Evolutionary conservation across 2,888 invertebrate species (phyloP).

Genomic region (Aphodius sticticus): DNA sequence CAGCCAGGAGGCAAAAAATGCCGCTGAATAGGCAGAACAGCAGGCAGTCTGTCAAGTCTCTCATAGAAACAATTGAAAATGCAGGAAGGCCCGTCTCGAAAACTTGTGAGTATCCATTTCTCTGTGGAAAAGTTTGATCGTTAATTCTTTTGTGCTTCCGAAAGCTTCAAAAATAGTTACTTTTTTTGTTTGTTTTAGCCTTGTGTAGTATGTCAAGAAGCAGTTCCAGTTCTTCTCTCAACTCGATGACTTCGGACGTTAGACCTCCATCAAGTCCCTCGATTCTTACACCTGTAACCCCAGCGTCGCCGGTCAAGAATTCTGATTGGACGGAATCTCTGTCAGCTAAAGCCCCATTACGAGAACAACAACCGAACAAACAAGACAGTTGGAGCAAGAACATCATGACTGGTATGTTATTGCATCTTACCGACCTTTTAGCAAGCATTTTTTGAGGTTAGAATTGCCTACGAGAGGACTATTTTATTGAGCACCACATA

Average conservation of each 20-base stretch:
- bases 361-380: constrained; percentile 60
- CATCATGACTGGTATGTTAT: constrained; percentile 39
- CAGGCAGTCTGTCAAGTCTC: constrained; percentile 85
- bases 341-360: constrained; percentile 62
- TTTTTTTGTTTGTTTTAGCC: constrained; percentile 46
- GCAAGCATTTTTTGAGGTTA: too few species aligned
- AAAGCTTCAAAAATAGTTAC: too few species aligned
- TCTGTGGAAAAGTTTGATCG: neutral
- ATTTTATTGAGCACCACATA: constrained; percentile 5
- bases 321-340: constrained; percentile 65
- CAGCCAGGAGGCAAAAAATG: constrained; percentile 65
- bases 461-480: constrained; percentile 9
- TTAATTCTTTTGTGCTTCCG: neutral
- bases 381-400: constrained; percentile 51
- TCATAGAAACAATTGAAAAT: constrained; percentile 92
- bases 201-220: constrained; percentile 66
- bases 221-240: constrained; percentile 71
- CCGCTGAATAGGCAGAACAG: constrained; percentile 73
- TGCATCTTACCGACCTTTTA: neutral
- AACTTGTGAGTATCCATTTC: constrained; percentile 39
- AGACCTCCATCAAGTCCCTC: constrained; percentile 54
- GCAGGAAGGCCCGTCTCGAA: constrained; percentile 76
- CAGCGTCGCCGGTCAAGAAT: constrained; percentile 58
- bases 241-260: constrained; percentile 64
- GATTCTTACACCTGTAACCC: constrained; percentile 54